Conservation (phyloP, 2,888 invertebrate genomes). For the Uloborus plumipes region DNA sequence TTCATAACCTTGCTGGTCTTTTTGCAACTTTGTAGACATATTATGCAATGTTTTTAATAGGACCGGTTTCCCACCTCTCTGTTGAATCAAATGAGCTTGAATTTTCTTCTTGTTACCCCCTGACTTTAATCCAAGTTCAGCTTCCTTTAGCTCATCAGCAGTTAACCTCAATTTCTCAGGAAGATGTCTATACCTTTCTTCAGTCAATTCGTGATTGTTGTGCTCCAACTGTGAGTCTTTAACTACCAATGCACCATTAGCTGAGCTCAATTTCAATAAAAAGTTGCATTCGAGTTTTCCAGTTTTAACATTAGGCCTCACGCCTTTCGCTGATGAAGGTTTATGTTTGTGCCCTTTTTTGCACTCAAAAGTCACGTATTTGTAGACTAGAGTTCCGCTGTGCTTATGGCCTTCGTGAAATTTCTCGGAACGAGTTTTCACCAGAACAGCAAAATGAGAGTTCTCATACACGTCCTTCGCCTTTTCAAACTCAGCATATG, state of each 20-base stretch:
- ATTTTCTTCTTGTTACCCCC: constrained; percentile 20
- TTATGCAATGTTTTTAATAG: constrained; percentile 8
- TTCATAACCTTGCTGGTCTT: background rate
- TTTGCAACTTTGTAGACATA: constrained; percentile 1
- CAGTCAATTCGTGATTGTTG: constrained; percentile 3
- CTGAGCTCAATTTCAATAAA: background rate
- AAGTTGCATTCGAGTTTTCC: background rate
- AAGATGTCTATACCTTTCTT: constrained; percentile 17
- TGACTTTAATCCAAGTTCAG: background rate
- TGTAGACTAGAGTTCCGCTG: background rate
- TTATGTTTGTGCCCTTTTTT: background rate
- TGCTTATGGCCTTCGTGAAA: background rate
- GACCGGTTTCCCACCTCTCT: constrained; percentile 11
- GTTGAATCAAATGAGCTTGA: constrained; percentile 9
- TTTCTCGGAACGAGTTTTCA: background rate
- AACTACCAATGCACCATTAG: background rate
- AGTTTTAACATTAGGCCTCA: constrained; percentile 6
- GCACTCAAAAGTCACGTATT: background rate
- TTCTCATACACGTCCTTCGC: too few species aligned
- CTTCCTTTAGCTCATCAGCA: constrained; percentile 10
- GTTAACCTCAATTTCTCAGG: background rate
- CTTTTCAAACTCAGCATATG: too few species aligned
- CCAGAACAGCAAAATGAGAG: too few species aligned
- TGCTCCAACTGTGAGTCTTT: background rate
- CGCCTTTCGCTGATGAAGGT: background rate